phyloP scores from a whole-genome alignment of 2,797 vertebrate species.

The Artibeus jamaicensis region DNA sequence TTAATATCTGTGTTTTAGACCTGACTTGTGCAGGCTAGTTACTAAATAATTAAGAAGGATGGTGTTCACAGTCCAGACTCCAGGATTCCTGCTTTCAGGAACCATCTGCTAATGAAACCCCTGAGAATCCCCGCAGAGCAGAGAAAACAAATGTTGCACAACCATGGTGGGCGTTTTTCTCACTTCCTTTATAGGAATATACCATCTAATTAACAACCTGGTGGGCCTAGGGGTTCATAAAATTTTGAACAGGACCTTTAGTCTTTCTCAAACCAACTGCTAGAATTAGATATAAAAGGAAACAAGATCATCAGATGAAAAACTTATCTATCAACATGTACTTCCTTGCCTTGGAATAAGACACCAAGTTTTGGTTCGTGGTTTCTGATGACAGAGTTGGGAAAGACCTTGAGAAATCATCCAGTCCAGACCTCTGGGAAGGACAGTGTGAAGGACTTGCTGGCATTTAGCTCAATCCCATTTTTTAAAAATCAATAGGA shows the following conservation, averaged over 20 bases:
- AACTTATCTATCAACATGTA: conserved; percentile 59
- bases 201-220: conserved; percentile 60
- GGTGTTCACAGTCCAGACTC: conserved; percentile 57
- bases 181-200: conserved; percentile 61
- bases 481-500: conserved; percentile 36
- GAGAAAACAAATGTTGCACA: conserved; percentile 69
- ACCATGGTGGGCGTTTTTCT: conserved; percentile 71
- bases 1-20: conserved; percentile 40
- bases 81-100: conserved; percentile 67
- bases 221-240: conserved; percentile 53
- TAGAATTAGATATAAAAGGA: conserved; percentile 50
- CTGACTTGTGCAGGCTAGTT: conserved; percentile 63
- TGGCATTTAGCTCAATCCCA: neutral
- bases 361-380: conserved; percentile 16
- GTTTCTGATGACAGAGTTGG: neutral
- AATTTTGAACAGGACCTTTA: conserved; percentile 67
- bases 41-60: conserved; percentile 77
- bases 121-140: conserved; percentile 70
- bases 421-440: neutral
- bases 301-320: conserved; percentile 53
- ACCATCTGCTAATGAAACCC: conserved; percentile 75
- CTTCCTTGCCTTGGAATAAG: conserved; percentile 43
- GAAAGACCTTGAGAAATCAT: conserved; percentile 39
- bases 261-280: conserved; percentile 47
- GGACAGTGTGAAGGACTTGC: neutral